These are phyloP conservation scores for Sarcophaga caerulescens DNA, from an alignment of 2,888 invertebrate genomes.

Conservation along the genomic window DNA sequence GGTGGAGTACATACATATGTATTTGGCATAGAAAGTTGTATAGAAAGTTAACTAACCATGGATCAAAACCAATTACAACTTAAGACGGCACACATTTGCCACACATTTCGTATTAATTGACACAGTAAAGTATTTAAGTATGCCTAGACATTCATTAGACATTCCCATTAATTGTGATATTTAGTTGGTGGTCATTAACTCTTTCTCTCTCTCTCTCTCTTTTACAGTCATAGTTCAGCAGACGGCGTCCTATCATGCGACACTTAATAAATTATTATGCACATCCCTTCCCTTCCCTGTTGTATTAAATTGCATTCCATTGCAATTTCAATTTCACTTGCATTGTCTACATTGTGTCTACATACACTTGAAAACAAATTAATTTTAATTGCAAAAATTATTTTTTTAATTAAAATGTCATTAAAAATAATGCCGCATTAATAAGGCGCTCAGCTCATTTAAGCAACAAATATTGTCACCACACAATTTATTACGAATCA, in stretches of 20 bases:
- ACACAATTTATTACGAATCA: neutral
- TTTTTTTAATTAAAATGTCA: constrained; percentile 64
- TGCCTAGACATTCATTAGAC: no score
- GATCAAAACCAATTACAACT: no score
- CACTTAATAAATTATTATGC: constrained; percentile 10
- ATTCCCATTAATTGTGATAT: no score
- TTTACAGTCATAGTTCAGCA: neutral
- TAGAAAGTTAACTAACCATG: no score
- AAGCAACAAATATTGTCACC: constrained; percentile 23
- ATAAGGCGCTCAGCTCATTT: neutral
- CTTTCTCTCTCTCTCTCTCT: no score
- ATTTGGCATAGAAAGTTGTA: no score
- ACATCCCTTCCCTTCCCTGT: neutral
- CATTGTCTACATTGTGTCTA: constrained; percentile 46
- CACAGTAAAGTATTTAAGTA: no score
- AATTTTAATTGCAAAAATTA: constrained; percentile 44
- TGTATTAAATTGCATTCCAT: neutral
- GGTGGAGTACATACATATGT: no score
- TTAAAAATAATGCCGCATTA: constrained; percentile 59
- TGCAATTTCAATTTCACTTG: constrained; percentile 24
- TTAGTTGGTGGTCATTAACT: no score
- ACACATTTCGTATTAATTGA: no score
- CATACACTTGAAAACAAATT: constrained; percentile 48
- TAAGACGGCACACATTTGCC: no score
- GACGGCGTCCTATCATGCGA: neutral